These are phyloP conservation scores for Parnassius glacialis DNA, from an alignment of 2,888 invertebrate genomes.

Conservation along the genomic window DNA sequence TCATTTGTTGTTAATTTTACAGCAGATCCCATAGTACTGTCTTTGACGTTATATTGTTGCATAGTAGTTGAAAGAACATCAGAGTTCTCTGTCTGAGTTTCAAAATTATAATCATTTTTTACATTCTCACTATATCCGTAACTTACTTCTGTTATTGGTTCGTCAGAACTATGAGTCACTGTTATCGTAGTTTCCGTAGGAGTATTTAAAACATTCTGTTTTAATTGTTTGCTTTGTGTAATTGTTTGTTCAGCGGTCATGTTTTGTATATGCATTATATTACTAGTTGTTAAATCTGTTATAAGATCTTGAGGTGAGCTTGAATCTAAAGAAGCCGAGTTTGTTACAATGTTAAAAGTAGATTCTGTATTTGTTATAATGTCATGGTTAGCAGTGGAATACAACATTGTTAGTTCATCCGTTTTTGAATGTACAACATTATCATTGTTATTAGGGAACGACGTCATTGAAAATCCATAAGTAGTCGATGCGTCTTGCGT, in stretches of 20 bases:
- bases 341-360: not conserved
- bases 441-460: not conserved
- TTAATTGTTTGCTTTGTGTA: no score
- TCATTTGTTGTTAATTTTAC: not conserved
- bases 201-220: no score
- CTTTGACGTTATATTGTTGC: not conserved
- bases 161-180: not conserved
- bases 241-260: no score
- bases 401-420: not conserved
- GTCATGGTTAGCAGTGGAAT: not conserved
- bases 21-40: not conserved
- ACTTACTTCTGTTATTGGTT: not conserved
- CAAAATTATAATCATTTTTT: conserved; percentile 4
- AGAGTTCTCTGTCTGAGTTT: conserved; percentile 2
- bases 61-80: not conserved
- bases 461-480: not conserved
- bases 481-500: not conserved
- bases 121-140: conserved; percentile 1
- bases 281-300: no score
- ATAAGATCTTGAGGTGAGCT: no score
- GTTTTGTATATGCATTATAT: no score
- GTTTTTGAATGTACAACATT: not conserved
- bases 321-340: no score
- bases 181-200: not conserved
- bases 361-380: not conserved